These are phyloP conservation scores for Entomobrya multifasciata DNA, from an alignment of 2,888 invertebrate species.

Conservation along the genomic window DNA sequence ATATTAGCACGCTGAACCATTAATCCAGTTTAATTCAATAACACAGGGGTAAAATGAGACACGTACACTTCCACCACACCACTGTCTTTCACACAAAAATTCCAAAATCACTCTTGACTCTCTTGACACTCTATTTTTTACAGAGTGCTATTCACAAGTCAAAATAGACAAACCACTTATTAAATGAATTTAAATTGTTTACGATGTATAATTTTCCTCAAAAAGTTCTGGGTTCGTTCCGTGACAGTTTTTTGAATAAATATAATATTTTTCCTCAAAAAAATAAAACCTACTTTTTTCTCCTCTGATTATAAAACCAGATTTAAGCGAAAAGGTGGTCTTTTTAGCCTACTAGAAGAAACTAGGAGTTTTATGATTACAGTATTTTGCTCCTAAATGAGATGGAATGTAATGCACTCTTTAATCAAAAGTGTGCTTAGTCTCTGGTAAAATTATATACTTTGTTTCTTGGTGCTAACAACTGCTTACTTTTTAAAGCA, in stretches of 20 bases:
- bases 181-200: background rate
- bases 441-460: background rate
- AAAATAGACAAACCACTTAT: background rate
- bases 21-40: background rate
- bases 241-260: background rate
- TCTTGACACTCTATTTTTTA: background rate
- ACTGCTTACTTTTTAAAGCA: slow-evolving; percentile 39
- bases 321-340: slow-evolving; percentile 29
- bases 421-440: slow-evolving; percentile 43
- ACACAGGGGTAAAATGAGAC: background rate
- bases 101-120: background rate
- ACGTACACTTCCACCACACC: slow-evolving; percentile 21
- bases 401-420: slow-evolving; percentile 43
- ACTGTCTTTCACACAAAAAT: background rate
- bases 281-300: slow-evolving; percentile 34
- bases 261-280: too few relatives aligned
- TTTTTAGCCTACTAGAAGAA: background rate
- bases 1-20: background rate
- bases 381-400: slow-evolving; percentile 12
- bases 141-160: background rate
- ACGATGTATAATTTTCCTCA: background rate
- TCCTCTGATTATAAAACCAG: slow-evolving; percentile 29
- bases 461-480: slow-evolving; percentile 1
- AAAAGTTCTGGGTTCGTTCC: background rate
- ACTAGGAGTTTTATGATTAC: slow-evolving; percentile 5